Evolutionary conservation across 2,888 invertebrate species (phyloP).

Genomic region (Uloborus plumipes): DNA sequence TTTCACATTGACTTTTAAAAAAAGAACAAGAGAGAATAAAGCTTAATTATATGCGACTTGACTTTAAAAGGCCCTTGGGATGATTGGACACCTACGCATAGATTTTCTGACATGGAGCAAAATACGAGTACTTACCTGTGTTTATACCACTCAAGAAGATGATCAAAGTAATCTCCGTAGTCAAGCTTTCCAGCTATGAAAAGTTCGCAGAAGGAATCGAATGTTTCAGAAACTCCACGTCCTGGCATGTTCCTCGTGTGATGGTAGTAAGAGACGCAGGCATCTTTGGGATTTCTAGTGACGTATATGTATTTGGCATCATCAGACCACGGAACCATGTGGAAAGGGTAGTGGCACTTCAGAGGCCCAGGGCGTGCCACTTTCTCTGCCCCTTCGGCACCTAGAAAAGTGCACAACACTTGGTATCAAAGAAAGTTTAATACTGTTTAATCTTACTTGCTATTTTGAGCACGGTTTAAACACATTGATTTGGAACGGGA

Average conservation of each 20-base stretch:
- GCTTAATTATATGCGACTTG: too few species aligned
- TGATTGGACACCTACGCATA: too few species aligned
- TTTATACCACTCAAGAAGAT: conserved; percentile 50
- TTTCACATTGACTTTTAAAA: too few species aligned
- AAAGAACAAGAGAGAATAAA: too few species aligned
- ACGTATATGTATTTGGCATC: conserved; percentile 70
- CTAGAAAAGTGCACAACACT: conserved; percentile 25
- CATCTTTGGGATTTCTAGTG: conserved; percentile 73
- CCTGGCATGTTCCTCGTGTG: conserved; percentile 18
- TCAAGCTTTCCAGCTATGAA: conserved; percentile 70
- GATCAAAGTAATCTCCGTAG: conserved; percentile 65
- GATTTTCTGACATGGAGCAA: too few species aligned
- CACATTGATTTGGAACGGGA: too few species aligned
- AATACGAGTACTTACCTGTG: conserved; percentile 47
- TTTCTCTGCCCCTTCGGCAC: conserved; percentile 40
- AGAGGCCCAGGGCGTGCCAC: conserved; percentile 55
- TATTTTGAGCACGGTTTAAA: too few species aligned
- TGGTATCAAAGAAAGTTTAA: background rate
- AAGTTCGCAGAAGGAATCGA: conserved; percentile 71
- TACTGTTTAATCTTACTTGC: too few species aligned
- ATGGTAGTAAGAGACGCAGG: conserved; percentile 71
- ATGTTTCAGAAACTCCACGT: conserved; percentile 54
- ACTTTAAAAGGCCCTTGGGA: too few species aligned
- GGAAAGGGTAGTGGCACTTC: conserved; percentile 68
- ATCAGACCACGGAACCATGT: conserved; percentile 54